Conservation (phyloP, 2,888 invertebrate species). For the Eurytoma californica region DNA sequence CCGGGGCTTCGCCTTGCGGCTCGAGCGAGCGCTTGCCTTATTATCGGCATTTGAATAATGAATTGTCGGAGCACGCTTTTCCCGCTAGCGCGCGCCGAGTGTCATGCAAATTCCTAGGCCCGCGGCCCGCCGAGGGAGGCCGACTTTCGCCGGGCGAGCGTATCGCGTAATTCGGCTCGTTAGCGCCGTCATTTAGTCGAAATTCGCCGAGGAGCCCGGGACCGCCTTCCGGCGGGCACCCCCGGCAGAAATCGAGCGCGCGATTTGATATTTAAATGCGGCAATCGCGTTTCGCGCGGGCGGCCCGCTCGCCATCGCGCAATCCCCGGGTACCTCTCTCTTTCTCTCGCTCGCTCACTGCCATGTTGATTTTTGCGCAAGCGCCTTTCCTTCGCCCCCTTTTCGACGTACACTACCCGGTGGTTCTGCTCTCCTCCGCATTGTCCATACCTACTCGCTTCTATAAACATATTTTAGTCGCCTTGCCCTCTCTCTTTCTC, state of each 20-base stretch:
- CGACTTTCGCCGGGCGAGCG: constrained; percentile 52
- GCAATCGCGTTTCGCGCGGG: constrained; percentile 65
- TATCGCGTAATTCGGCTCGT: constrained; percentile 70
- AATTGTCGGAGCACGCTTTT: constrained; percentile 35
- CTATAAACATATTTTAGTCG: too few relatives aligned
- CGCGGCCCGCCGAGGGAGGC: constrained; percentile 49
- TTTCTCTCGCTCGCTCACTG: constrained; percentile 64
- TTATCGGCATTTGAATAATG: constrained; percentile 56
- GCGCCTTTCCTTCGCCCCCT: constrained; percentile 17
- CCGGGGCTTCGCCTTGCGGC: constrained; percentile 18
- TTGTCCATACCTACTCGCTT: too few relatives aligned
- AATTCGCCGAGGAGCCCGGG: constrained; percentile 57
- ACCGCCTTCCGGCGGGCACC: constrained; percentile 11
- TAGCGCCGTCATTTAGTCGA: constrained; percentile 70
- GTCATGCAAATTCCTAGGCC: constrained; percentile 58
- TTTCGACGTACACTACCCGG: background rate
- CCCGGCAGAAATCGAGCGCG: constrained; percentile 61
- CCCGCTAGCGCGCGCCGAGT: constrained; percentile 28
- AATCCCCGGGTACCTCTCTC: constrained; percentile 14
- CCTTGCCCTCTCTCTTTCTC: too few relatives aligned
- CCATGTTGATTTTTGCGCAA: constrained; percentile 71
- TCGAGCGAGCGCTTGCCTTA: constrained; percentile 48
- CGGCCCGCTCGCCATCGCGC: constrained; percentile 65
- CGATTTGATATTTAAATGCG: constrained; percentile 73
- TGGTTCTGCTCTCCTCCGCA: too few relatives aligned